A percentile compares a stretch with the other conserved stretches of the same genome.
Conservation (phyloP, 2,797 vertebrate species). For the Pangasius larnaudii region DNA sequence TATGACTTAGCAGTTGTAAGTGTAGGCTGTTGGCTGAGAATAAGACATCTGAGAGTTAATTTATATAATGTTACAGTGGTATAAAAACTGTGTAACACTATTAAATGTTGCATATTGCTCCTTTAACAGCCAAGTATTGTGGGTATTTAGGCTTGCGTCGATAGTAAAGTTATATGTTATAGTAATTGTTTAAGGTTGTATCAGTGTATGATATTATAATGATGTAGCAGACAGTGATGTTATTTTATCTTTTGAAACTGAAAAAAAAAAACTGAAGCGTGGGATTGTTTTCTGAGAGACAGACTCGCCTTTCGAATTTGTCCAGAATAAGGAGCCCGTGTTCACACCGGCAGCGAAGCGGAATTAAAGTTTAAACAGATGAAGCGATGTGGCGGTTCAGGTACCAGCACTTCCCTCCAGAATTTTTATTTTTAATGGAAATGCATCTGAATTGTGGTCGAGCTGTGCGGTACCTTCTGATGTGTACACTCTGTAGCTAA, state of each 20-base stretch:
- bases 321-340: not conserved
- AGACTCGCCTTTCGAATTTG: not conserved
- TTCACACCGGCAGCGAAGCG: not conserved
- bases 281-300: not conserved
- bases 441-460: not conserved
- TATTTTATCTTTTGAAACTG: not conserved
- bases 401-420: not conserved
- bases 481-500: not conserved
- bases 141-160: not conserved
- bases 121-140: constrained; percentile 14
- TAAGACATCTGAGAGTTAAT: not conserved
- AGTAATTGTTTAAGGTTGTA: too few relatives aligned
- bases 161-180: not conserved
- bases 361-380: not conserved
- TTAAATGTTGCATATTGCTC: not conserved
- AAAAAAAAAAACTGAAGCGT: not conserved
- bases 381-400: not conserved
- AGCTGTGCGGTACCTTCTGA: not conserved
- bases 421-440: not conserved
- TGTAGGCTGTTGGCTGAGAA: not conserved
- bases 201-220: not conserved
- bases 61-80: not conserved
- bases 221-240: not conserved
- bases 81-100: not conserved
- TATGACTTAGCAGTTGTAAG: not conserved